Evolutionary conservation across 2,113 vertebrate genomes (phyloP).

Genomic region (Phycodurus eques): DNA sequence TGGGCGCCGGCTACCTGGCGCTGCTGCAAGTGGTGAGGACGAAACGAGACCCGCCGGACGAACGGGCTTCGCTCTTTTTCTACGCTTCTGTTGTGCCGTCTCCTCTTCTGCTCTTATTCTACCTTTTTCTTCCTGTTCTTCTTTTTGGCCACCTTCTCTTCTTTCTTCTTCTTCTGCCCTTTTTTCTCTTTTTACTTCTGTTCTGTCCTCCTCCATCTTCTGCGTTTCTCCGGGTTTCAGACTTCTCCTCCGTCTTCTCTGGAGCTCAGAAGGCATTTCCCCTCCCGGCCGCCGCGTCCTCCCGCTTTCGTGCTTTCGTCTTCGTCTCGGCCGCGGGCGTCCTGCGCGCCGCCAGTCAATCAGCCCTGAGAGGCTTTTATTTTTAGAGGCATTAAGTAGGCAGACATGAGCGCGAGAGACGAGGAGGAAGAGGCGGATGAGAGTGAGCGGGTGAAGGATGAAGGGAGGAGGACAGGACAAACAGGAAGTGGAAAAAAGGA

Average conservation of each 20-base stretch:
- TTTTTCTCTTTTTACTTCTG: neutral
- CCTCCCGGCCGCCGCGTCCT: neutral
- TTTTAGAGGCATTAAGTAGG: constrained; percentile 80
- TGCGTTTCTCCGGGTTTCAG: neutral
- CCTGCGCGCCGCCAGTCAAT: constrained; percentile 56
- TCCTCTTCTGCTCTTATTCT: too few species aligned
- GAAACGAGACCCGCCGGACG: too few species aligned
- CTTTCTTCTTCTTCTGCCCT: neutral
- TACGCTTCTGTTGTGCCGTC: neutral
- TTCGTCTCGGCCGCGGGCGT: neutral
- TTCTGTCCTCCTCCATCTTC: too few species aligned
- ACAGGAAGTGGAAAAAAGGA: constrained; percentile 8
- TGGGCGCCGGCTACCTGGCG: constrained; percentile 92
- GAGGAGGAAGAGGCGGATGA: neutral
- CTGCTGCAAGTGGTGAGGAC: constrained; percentile 94
- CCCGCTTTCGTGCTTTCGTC: neutral
- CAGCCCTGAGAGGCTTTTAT: constrained; percentile 62
- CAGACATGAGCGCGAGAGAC: constrained; percentile 15
- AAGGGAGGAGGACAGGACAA: constrained; percentile 11
- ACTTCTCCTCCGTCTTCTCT: neutral
- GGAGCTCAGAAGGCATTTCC: neutral
- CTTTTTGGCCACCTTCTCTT: too few species aligned
- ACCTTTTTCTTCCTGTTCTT: neutral
- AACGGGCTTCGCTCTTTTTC: neutral
- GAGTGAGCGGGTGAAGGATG: too few species aligned